phyloP scores from a whole-genome alignment of 2,888 invertebrate species.

The Nemoura dubitans region DNA sequence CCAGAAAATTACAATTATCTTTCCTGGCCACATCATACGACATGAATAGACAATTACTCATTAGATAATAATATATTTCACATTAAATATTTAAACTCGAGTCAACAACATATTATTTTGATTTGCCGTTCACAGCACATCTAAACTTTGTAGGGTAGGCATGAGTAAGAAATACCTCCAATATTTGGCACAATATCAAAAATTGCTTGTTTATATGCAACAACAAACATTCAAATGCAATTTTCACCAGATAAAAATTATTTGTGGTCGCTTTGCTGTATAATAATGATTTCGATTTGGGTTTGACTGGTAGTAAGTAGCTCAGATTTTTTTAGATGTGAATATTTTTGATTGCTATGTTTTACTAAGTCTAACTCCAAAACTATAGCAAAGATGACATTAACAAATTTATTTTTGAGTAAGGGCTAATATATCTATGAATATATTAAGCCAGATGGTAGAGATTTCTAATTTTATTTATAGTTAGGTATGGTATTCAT shows the following conservation, averaged over 20 bases:
- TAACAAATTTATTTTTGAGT: not conserved
- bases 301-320: not conserved
- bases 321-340: not conserved
- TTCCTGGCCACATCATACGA: not conserved
- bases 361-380: not conserved
- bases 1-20: not conserved
- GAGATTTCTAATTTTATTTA: not conserved
- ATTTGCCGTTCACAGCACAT: slow-evolving; percentile 7
- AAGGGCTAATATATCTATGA: not conserved
- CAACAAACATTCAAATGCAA: not conserved
- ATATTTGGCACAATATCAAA: slow-evolving; percentile 12
- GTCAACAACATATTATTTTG: not conserved
- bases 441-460: not conserved
- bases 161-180: not conserved
- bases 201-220: not conserved
- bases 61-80: not conserved
- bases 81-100: slow-evolving; percentile 7
- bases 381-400: not conserved
- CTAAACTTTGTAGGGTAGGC: not conserved
- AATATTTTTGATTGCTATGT: not conserved
- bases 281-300: not conserved
- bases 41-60: not conserved
- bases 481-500: not conserved
- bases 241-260: not conserved
- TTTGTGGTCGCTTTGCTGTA: not conserved